Evolutionary conservation across 1,140 invertebrate genomes (phyloP).

Genomic region (Pseudomyrmex sp.): DNA sequence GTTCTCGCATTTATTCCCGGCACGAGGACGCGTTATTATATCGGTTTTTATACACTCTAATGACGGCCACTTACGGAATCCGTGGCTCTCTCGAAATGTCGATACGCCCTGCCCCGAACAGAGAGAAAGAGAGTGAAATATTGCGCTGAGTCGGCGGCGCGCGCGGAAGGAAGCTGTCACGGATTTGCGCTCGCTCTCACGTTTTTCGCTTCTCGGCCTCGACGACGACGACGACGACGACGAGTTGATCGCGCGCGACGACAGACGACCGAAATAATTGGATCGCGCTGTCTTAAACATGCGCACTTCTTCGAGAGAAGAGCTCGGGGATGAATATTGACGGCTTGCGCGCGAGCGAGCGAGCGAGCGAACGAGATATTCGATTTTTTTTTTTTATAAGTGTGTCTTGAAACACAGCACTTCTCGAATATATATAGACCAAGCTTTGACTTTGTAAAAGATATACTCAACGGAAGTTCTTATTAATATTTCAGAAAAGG

Average conservation of each 20-base stretch:
- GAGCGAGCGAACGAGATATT: background rate
- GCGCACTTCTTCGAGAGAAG: slow-evolving; percentile 62
- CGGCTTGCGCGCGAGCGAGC: slow-evolving; percentile 4
- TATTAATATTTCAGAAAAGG: slow-evolving; percentile 32
- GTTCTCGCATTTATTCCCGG: background rate
- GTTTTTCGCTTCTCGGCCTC: slow-evolving; percentile 8
- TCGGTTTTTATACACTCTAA: slow-evolving; percentile 68
- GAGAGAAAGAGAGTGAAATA: slow-evolving; percentile 50
- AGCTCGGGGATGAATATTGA: slow-evolving; percentile 44
- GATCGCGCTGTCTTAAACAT: slow-evolving; percentile 59
- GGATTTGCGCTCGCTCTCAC: slow-evolving; percentile 8
- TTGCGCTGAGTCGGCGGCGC: slow-evolving; percentile 38
- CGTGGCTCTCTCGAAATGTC: slow-evolving; percentile 55
- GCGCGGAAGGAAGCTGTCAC: slow-evolving; percentile 57
- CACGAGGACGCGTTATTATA: slow-evolving; percentile 63
- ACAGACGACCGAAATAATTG: slow-evolving; percentile 53
- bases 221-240: too few relatives aligned
- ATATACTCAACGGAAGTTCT: slow-evolving; percentile 27
- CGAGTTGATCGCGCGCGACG: slow-evolving; percentile 27
- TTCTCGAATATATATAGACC: slow-evolving; percentile 15
- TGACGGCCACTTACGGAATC: slow-evolving; percentile 63
- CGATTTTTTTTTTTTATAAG: slow-evolving; percentile 32
- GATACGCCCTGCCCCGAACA: slow-evolving; percentile 46
- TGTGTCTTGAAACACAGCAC: background rate
- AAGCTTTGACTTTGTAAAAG: slow-evolving; percentile 26